These are phyloP conservation scores for Eubasilissa splendida DNA, from an alignment of 2,888 invertebrate species.

Conservation along the genomic window DNA sequence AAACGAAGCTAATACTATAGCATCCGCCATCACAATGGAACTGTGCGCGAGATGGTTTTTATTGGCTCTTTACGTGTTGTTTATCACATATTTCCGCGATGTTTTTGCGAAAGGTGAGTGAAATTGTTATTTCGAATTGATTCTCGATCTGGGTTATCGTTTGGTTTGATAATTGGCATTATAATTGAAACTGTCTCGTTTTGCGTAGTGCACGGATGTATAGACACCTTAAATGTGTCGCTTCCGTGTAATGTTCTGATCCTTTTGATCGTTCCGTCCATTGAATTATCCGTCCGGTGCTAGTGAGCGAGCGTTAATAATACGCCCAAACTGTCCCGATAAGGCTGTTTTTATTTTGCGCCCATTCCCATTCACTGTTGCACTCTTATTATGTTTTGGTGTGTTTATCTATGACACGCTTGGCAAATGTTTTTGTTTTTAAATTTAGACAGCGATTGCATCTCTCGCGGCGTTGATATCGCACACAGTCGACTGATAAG, in stretches of 20 bases:
- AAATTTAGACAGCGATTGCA: background rate
- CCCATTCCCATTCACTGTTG: background rate
- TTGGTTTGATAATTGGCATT: slow-evolving; percentile 5
- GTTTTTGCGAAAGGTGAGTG: slow-evolving; percentile 47
- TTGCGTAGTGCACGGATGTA: slow-evolving; percentile 19
- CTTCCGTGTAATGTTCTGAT: slow-evolving; percentile 41
- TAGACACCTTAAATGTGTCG: slow-evolving; percentile 40
- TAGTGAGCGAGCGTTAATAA: background rate
- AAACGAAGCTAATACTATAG: slow-evolving; percentile 27
- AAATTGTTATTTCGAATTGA: slow-evolving; percentile 12
- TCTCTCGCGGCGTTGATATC: background rate
- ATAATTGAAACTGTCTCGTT: slow-evolving; percentile 3
- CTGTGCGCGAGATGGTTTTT: slow-evolving; percentile 45
- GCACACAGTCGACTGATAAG: background rate
- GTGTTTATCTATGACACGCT: slow-evolving; percentile 21
- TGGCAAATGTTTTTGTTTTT: slow-evolving; percentile 32
- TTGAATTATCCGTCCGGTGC: slow-evolving; percentile 10
- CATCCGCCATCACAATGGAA: slow-evolving; percentile 52
- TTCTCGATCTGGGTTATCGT: background rate
- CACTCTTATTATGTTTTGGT: slow-evolving; percentile 14
- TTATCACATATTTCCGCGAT: slow-evolving; percentile 32
- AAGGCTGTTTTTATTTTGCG: background rate
- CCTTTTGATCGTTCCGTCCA: slow-evolving; percentile 12
- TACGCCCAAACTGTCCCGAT: background rate
- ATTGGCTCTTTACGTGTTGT: slow-evolving; percentile 42